A percentile compares a stretch with the other conserved stretches of the same genome.
phyloP scores from a whole-genome alignment of 1,140 invertebrate species.

The Zaprionus taronus region DNA sequence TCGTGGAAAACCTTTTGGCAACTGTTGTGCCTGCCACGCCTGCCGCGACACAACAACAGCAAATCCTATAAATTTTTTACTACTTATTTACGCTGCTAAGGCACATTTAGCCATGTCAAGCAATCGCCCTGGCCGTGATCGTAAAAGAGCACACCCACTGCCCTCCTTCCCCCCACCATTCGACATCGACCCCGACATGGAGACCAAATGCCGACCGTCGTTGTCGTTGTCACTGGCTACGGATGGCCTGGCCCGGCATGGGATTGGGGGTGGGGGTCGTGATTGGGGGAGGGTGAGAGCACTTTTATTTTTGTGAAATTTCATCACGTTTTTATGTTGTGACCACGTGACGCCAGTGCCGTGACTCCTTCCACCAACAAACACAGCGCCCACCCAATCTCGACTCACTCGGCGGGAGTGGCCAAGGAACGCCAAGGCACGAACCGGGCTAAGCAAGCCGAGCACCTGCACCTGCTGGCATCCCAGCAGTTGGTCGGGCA shows the following conservation, averaged over 20 bases:
- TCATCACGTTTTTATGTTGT: conserved; percentile 84
- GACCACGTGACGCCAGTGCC: conserved; percentile 83
- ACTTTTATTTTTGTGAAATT: conserved; percentile 84
- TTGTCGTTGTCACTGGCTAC: conserved; percentile 58
- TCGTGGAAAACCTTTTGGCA: conserved; percentile 53
- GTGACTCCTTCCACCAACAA: conserved; percentile 46
- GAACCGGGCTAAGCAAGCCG: conserved; percentile 30
- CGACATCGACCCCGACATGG: conserved; percentile 11
- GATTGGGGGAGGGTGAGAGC: conserved; percentile 31
- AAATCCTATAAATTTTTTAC: conserved; percentile 83
- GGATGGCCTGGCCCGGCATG: conserved; percentile 16
- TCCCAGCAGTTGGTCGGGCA: conserved; percentile 56
- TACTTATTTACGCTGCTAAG: conserved; percentile 82
- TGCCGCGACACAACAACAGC: conserved; percentile 4
- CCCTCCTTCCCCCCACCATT: conserved; percentile 12
- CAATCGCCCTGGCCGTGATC: conserved; percentile 75
- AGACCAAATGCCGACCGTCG: conserved; percentile 42
- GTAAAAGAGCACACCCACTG: conserved; percentile 57
- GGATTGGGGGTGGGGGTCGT: conserved; percentile 29
- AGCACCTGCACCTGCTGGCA: conserved; percentile 74
- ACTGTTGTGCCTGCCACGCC: conserved; percentile 58
- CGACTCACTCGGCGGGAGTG: conserved; percentile 28
- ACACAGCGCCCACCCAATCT: conserved; percentile 30
- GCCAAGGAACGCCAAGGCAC: conserved; percentile 16
- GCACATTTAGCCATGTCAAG: conserved; percentile 81